Conservation (phyloP, 2,113 vertebrate genomes). For the Salvelinus fontinalis region DNA sequence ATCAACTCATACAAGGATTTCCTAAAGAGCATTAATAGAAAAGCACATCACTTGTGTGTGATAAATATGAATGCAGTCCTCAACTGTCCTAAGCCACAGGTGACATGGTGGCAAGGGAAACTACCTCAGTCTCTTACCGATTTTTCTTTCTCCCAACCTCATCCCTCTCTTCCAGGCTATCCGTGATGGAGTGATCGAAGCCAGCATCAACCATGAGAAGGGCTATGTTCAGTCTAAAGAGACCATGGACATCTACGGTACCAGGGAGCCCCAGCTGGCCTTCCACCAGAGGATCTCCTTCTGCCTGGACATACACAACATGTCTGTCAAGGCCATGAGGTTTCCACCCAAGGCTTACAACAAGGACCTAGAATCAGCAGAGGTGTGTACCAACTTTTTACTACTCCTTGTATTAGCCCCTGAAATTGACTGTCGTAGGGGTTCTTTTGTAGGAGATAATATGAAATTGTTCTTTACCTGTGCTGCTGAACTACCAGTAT, state of each 20-base stretch:
- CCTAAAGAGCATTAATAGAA: too few relatives aligned
- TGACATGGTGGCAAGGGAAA: neutral
- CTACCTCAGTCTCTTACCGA: neutral
- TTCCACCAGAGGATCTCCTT: conserved; percentile 98
- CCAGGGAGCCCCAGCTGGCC: conserved; percentile 93
- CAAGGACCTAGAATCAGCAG: conserved; percentile 98
- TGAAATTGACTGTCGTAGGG: neutral
- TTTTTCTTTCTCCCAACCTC: neutral
- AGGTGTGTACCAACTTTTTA: conserved; percentile 73
- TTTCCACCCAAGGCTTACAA: conserved; percentile 99
- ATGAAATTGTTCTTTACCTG: too few relatives aligned
- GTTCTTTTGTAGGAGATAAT: neutral
- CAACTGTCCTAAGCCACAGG: neutral
- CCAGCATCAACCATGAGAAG: conserved; percentile 98
- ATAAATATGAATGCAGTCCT: too few relatives aligned
- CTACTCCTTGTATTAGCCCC: neutral
- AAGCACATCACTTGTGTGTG: too few relatives aligned
- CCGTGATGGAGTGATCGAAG: conserved; percentile 94
- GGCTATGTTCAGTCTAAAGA: conserved; percentile 97
- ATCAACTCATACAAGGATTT: too few relatives aligned
- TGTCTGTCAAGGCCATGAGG: conserved; percentile 99
- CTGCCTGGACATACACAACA: conserved; percentile 98
- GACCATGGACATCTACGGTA: conserved; percentile 95
- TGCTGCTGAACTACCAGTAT: too few relatives aligned
- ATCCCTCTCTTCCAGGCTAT: conserved; percentile 80